These are phyloP conservation scores for Myotis vivesi DNA, from an alignment of 2,797 vertebrate genomes.

Conservation along the genomic window DNA sequence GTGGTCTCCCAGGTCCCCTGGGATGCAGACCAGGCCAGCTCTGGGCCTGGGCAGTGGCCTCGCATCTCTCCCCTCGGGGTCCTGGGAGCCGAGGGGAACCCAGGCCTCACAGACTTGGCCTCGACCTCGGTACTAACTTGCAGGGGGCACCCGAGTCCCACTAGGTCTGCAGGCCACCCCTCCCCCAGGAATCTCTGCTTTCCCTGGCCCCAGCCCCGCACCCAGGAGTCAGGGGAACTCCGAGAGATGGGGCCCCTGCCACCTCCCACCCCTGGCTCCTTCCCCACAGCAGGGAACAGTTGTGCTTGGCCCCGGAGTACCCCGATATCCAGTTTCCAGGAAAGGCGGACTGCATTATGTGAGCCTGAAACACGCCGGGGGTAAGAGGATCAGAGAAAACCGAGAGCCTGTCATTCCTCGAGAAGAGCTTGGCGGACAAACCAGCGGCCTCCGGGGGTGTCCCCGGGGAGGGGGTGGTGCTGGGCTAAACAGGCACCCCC, in stretches of 20 bases:
- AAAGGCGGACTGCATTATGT: neutral
- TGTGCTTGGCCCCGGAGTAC: neutral
- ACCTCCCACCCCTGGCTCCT: neutral
- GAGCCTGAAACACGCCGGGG: neutral
- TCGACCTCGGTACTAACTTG: neutral
- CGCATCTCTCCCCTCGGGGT: neutral
- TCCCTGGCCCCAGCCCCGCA: neutral
- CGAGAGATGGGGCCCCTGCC: neutral
- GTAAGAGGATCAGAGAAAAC: neutral
- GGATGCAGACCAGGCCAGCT: neutral
- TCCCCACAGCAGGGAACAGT: slow-evolving; percentile 2
- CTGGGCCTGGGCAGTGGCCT: neutral
- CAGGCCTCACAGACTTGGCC: neutral
- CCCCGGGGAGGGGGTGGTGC: neutral
- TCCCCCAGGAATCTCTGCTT: neutral
- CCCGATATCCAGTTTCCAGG: slow-evolving; percentile 32
- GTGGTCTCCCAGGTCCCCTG: neutral
- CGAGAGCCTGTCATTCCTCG: neutral
- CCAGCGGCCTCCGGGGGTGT: neutral
- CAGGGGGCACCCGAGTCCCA: neutral
- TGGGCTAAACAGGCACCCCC: neutral
- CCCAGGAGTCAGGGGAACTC: neutral
- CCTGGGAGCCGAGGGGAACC: neutral
- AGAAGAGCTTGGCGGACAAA: neutral
- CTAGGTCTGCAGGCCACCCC: neutral